Percentiles rank a stretch among this genome's conserved stretches.
Evolutionary conservation across 2,797 vertebrate species (phyloP).

Genomic region (Poecile montanus): DNA sequence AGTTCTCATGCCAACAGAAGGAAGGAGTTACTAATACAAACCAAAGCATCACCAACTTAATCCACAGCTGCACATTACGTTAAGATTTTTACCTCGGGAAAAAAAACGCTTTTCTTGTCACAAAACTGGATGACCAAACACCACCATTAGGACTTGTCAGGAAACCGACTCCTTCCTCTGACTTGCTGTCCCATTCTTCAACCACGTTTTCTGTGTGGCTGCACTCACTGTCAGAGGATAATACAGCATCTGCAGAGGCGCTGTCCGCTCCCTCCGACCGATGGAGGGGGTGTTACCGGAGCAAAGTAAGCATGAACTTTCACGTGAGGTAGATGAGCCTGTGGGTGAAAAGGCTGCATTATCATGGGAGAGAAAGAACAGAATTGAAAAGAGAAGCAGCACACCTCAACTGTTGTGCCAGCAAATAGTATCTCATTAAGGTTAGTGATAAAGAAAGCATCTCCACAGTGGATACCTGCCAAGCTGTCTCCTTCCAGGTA

Average conservation of each 20-base stretch:
- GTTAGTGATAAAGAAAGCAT: background rate
- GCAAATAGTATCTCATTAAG: accelerated
- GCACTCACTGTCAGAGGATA: slow-evolving; percentile 86
- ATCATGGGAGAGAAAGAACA: background rate
- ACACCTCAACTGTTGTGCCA: background rate
- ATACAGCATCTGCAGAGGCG: slow-evolving; percentile 92
- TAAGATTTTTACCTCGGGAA: slow-evolving; percentile 64
- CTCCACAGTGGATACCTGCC: accelerated
- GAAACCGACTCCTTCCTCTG: background rate
- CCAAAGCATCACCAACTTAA: slow-evolving; percentile 50
- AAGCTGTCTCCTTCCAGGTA: background rate
- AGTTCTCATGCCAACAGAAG: slow-evolving; percentile 53
- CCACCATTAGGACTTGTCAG: slow-evolving; percentile 13
- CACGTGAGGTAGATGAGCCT: slow-evolving; percentile 92
- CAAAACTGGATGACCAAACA: slow-evolving; percentile 39
- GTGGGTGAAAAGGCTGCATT: background rate
- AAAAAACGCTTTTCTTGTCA: slow-evolving; percentile 47
- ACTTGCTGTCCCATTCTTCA: background rate
- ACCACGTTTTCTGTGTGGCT: slow-evolving; percentile 48
- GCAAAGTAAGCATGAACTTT: slow-evolving; percentile 94
- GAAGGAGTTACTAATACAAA: slow-evolving; percentile 50
- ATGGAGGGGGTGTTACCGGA: slow-evolving; percentile 89
- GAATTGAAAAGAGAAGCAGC: background rate
- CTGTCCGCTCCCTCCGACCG: slow-evolving; percentile 86
- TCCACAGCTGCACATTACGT: slow-evolving; percentile 37